These are phyloP conservation scores for Caenorhabditis sinica DNA, from an alignment of 2,888 invertebrate genomes.

Conservation along the genomic window DNA sequence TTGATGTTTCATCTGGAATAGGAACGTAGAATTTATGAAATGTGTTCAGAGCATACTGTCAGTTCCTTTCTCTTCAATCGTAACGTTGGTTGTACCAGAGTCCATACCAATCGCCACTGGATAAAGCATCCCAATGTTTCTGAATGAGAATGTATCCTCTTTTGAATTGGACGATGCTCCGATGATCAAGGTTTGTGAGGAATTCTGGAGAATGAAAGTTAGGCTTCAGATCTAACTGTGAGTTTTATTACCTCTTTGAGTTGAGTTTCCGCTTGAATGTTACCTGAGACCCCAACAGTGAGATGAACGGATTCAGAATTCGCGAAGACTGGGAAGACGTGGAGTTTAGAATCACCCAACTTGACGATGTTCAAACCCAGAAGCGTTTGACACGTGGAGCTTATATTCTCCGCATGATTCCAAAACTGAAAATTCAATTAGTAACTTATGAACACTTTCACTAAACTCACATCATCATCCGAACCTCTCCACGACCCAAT, in stretches of 20 bases:
- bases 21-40: not conserved
- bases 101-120: slow-evolving; percentile 5
- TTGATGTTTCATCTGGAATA: not conserved
- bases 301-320: slow-evolving; percentile 14
- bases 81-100: not conserved
- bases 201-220: not conserved
- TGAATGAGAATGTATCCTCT: not conserved
- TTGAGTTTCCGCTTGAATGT: not conserved
- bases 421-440: slow-evolving; percentile 8
- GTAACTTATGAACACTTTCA: not conserved
- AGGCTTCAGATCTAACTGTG: not conserved
- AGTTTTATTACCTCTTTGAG: not conserved
- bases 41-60: not conserved
- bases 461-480: not conserved
- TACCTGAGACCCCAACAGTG: slow-evolving; percentile 1
- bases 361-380: not conserved
- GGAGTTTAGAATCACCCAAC: slow-evolving; percentile 1
- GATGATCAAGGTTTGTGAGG: not conserved
- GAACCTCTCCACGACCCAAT: not conserved
- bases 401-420: not conserved
- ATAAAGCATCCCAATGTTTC: not conserved
- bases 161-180: not conserved
- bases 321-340: not conserved
- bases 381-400: not conserved
- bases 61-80: not conserved